Conservation (phyloP, 23 tunicate genomes). For the Trididemnum clinides region DNA sequence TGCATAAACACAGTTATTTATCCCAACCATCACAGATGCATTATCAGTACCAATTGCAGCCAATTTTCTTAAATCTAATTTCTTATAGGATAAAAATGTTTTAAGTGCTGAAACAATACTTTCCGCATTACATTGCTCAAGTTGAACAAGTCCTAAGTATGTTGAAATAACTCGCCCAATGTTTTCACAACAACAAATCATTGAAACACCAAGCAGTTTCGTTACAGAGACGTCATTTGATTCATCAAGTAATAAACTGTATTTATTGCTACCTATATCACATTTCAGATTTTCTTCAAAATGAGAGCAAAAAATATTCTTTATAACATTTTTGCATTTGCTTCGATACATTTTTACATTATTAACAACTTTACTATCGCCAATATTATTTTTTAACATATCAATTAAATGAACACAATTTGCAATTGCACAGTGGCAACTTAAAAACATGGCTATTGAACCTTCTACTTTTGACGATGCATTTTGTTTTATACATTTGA, state of each 20-base stretch:
- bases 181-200: neutral
- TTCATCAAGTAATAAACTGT: neutral
- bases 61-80: neutral
- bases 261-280: too few species aligned
- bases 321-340: neutral
- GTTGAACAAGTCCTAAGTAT: neutral
- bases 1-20: slow-evolving; percentile 31
- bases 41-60: neutral
- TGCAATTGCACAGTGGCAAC: neutral
- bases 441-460: neutral
- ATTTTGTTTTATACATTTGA: neutral
- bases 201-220: neutral
- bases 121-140: neutral
- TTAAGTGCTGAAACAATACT: neutral
- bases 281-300: neutral
- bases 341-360: neutral
- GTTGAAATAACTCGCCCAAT: neutral
- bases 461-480: neutral
- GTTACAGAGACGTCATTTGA: slow-evolving; percentile 12
- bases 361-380: neutral
- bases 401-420: neutral
- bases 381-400: neutral
- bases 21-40: slow-evolving; percentile 11
- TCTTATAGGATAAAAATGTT: neutral
- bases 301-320: neutral